Evolutionary conservation across 2,797 vertebrate species (phyloP), one percentile per base, ranked within the genome.

Genomic region (Decapterus maruadsi): DNA sequence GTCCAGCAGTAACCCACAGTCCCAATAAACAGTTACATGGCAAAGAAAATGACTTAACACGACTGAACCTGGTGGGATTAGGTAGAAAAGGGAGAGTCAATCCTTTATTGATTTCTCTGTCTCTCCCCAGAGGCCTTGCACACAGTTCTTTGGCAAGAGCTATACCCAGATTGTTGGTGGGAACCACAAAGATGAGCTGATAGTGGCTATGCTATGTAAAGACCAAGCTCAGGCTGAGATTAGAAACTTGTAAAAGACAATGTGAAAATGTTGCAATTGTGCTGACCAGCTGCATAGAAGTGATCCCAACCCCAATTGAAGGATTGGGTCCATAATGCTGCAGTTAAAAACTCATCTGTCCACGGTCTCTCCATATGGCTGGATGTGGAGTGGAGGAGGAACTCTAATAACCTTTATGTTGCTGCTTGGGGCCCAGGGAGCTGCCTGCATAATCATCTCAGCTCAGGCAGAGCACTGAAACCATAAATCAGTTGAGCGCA

Each of bases 351-450:
- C 81, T 89, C 84, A 85, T 89, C 81, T 73, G 59, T 81, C 71
- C 83, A 63, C 6, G 0, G 43, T 71, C 65, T 71, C 59, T 75
- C 80, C 75, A 78, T 89, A 67, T 85, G 89, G 84, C 66, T 74
- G 45, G 43, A 50, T 68, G 64, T 82, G 54, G 73, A 76, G 56
- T 61, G 55, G 60, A 63, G 56, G n/a, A 82, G 60, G 68, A 72
- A 79, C 86, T 82, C 83, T 81, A 84, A 82, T 90, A 88, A 89
- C 89, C 90, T 87, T 88, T 60, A 87, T 73, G 82, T 79, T 81
- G 67, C 73, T 68, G 70, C 71, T 74, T 2, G 53, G 77, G 40
- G 75, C 72, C 75, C 46, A 36, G 70, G 42, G 72, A 82, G 78
- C 77, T 53, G 72, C 63, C 84, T 87, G 85, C 75, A 73, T 88